These are phyloP conservation scores for Sclerodermus sp. DNA, from an alignment of 2,888 invertebrate genomes.

Conservation along the genomic window DNA sequence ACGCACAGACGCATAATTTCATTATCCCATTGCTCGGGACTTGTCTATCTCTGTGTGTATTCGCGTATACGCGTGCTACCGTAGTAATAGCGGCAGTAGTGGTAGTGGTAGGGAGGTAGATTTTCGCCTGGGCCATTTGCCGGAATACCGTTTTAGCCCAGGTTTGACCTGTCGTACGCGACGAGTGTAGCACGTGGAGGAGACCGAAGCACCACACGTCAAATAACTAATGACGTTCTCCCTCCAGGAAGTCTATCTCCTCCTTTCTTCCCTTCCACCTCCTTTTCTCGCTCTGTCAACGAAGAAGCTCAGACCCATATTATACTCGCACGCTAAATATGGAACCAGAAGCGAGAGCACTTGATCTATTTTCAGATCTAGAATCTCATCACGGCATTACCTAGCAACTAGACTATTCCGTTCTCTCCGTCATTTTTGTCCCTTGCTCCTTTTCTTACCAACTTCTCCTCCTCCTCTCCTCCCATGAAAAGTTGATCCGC, in stretches of 20 bases:
- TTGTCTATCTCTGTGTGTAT: too few relatives aligned
- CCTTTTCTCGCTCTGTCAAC: slow-evolving; percentile 1
- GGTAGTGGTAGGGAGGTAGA: too few relatives aligned
- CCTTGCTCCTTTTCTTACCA: too few relatives aligned
- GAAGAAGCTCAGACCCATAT: slow-evolving; percentile 24
- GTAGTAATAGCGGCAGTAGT: too few relatives aligned
- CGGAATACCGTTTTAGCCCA: too few relatives aligned
- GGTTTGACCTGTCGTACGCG: too few relatives aligned
- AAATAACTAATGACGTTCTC: slow-evolving; percentile 12
- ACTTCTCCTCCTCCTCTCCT: slow-evolving; percentile 6
- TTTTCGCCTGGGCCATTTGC: too few relatives aligned
- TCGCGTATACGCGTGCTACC: too few relatives aligned
- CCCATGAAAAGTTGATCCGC: too few relatives aligned
- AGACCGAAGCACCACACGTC: background rate
- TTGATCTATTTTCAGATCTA: slow-evolving; percentile 32
- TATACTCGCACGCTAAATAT: slow-evolving; percentile 37
- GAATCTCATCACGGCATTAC: slow-evolving; percentile 19
- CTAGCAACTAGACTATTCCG: slow-evolving; percentile 1
- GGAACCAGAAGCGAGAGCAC: slow-evolving; percentile 35
- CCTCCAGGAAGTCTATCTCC: slow-evolving; percentile 3
- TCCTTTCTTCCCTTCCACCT: slow-evolving; percentile 3
- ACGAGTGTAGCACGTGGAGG: too few relatives aligned
- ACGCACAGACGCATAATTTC: too few relatives aligned
- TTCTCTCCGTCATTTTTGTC: slow-evolving; percentile 13
- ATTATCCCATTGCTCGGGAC: too few relatives aligned